Conservation (phyloP, 2,113 vertebrate species). For the Chloebia gouldiae region DNA sequence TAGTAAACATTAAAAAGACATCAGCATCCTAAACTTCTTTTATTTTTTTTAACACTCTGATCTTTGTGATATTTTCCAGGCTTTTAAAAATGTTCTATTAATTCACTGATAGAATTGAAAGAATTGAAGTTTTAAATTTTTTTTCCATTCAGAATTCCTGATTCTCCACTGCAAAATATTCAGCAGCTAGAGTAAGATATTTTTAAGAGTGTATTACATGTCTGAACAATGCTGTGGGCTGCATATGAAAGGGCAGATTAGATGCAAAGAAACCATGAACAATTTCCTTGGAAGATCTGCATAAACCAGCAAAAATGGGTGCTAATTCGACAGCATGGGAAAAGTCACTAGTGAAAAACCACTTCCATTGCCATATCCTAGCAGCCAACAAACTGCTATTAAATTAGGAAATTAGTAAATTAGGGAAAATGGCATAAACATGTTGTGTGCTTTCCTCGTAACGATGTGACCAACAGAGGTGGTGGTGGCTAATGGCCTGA, state of each 20-base stretch:
- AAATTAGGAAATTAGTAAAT: background rate
- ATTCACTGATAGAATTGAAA: background rate
- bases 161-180: background rate
- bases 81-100: background rate
- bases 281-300: background rate
- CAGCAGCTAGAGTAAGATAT: background rate
- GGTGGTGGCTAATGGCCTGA: background rate
- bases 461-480: background rate
- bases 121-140: background rate
- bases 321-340: background rate
- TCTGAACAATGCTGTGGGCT: background rate
- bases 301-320: background rate
- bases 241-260: slow-evolving; percentile 7
- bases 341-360: background rate
- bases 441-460: background rate
- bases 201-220: background rate
- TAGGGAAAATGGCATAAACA: background rate
- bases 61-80: background rate
- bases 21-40: background rate
- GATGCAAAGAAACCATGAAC: background rate
- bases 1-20: slow-evolving; percentile 17
- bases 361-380: background rate
- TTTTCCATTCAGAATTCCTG: background rate
- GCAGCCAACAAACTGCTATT: background rate
- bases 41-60: background rate